phyloP scores from a whole-genome alignment of 1,140 invertebrate species.

The Leptopilina boulardi region DNA sequence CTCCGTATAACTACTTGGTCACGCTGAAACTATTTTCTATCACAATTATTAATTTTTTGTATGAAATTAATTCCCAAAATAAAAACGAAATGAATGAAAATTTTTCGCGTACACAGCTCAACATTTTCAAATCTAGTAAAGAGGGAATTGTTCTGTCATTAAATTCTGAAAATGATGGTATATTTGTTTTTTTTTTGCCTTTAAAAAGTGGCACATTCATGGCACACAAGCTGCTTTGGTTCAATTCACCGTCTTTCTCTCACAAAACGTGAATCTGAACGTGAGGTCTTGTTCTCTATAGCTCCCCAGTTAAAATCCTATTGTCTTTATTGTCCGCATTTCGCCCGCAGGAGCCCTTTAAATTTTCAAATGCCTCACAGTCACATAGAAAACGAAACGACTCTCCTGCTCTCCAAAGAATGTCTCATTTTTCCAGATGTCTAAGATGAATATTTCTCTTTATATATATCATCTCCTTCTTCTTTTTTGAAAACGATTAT shows the following conservation, averaged over 20 bases:
- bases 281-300: slow-evolving; percentile 22
- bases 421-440: slow-evolving; percentile 1
- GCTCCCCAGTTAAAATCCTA: not conserved
- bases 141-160: not conserved
- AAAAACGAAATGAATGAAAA: no score
- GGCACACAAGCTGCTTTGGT: slow-evolving; percentile 16
- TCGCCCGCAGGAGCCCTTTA: slow-evolving; percentile 10
- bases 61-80: no score
- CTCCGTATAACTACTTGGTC: no score
- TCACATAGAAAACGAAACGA: not conserved
- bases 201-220: slow-evolving; percentile 5
- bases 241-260: slow-evolving; percentile 7
- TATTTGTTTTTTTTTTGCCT: not conserved
- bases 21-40: no score
- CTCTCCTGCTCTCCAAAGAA: no score
- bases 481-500: not conserved
- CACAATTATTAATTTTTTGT: no score
- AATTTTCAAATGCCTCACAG: slow-evolving; percentile 16
- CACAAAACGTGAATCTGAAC: not conserved
- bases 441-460: slow-evolving; percentile 11
- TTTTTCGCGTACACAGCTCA: no score
- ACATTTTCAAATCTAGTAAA: not conserved
- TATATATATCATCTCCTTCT: no score
- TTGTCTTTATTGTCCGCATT: slow-evolving; percentile 6
- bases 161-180: slow-evolving; percentile 7